A percentile compares a stretch with the other conserved stretches of the same genome.
Evolutionary conservation across 2,888 invertebrate genomes (phyloP).

Genomic region (Biston stratarius): DNA sequence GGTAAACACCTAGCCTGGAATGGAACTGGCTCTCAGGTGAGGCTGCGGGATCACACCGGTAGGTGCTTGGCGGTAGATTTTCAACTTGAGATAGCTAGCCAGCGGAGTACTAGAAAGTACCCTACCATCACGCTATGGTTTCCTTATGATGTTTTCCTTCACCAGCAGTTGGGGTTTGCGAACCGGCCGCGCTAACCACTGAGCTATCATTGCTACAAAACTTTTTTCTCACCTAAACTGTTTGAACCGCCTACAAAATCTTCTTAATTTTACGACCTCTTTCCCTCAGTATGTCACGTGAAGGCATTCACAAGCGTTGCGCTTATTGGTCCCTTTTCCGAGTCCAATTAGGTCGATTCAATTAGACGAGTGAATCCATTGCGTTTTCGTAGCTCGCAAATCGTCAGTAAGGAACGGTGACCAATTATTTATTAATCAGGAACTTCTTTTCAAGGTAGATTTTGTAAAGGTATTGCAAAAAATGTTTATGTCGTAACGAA

Average conservation of each 20-base stretch:
- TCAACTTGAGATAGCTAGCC: too few species aligned
- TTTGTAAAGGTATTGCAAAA: neutral
- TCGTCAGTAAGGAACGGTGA: constrained; percentile 14
- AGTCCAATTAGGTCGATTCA: constrained; percentile 35
- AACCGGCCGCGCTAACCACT: too few species aligned
- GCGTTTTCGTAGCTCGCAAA: constrained; percentile 31
- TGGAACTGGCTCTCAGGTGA: too few species aligned
- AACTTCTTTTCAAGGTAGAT: constrained; percentile 15
- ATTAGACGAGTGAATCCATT: constrained; percentile 27
- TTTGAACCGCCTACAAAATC: neutral
- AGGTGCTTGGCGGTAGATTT: too few species aligned
- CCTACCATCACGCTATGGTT: too few species aligned
- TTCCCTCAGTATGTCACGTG: constrained; percentile 15
- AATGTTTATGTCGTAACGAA: neutral
- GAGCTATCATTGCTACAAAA: too few species aligned
- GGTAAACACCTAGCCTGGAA: too few species aligned
- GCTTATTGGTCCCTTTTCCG: constrained; percentile 29
- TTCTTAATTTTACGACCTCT: neutral
- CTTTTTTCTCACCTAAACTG: neutral
- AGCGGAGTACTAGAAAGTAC: too few species aligned
- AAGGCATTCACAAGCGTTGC: constrained; percentile 26
- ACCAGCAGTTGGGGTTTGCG: too few species aligned
- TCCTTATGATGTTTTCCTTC: too few species aligned
- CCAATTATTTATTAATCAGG: constrained; percentile 30
- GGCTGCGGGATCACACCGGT: too few species aligned